Evolutionary conservation across 2,888 invertebrate species (phyloP).

Genomic region (Rapana venosa): DNA sequence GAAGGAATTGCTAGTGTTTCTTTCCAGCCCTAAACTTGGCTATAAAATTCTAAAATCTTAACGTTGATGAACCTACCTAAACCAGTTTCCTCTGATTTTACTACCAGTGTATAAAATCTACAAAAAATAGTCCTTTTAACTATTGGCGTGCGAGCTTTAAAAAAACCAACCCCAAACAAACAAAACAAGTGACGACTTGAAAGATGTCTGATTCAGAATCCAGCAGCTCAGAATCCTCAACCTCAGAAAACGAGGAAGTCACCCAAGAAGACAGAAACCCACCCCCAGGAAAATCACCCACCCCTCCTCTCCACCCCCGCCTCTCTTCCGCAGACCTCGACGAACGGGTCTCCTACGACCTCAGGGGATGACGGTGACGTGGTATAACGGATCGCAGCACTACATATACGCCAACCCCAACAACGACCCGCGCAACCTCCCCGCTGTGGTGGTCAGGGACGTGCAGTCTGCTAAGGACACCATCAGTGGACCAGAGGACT

Average conservation of each 20-base stretch:
- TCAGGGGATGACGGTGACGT: slow-evolving; percentile 19
- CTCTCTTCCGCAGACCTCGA: neutral
- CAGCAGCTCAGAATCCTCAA: neutral
- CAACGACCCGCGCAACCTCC: neutral
- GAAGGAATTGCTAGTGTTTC: too few species aligned
- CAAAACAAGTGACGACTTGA: neutral
- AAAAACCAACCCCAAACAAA: too few species aligned
- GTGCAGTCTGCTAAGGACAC: too few species aligned
- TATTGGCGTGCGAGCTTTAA: too few species aligned
- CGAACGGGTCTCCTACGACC: neutral
- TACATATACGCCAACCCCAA: neutral
- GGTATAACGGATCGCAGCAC: neutral
- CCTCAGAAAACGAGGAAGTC: neutral
- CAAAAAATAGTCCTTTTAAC: too few species aligned
- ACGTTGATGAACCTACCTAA: too few species aligned
- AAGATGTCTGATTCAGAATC: neutral
- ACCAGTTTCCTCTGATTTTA: too few species aligned
- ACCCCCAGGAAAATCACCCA: neutral
- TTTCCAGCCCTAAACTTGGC: too few species aligned
- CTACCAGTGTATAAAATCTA: too few species aligned
- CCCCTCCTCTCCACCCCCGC: neutral
- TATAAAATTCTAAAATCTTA: too few species aligned
- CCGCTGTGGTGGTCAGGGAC: neutral
- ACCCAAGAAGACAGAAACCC: neutral
- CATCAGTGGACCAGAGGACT: too few species aligned